phyloP scores from a whole-genome alignment of 2,888 invertebrate genomes.

The Acanthococcus lagerstroemiae region DNA sequence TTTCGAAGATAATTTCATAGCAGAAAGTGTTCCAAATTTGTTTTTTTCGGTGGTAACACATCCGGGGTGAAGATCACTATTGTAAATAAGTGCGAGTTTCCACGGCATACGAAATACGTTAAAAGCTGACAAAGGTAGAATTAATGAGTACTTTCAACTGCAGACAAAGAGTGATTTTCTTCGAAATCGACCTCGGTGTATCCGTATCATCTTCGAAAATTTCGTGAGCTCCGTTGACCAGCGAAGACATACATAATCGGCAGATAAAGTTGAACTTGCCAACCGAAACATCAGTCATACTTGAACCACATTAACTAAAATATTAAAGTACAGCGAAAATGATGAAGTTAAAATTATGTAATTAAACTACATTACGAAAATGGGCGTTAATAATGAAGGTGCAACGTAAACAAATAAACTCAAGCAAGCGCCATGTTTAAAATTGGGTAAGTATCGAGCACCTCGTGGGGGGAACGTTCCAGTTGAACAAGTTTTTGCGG shows the following conservation, averaged over 20 bases:
- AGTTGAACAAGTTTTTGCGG: slow-evolving; percentile 32
- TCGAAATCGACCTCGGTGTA: slow-evolving; percentile 5
- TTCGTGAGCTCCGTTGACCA: slow-evolving; percentile 23
- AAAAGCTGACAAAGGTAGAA: background rate
- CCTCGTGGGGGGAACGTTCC: slow-evolving; percentile 30
- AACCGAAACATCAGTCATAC: slow-evolving; percentile 25
- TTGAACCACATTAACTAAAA: slow-evolving; percentile 17
- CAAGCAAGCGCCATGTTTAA: slow-evolving; percentile 27
- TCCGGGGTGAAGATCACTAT: too few species aligned
- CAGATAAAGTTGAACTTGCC: slow-evolving; percentile 28
- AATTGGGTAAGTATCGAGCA: slow-evolving; percentile 29
- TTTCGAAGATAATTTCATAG: too few species aligned
- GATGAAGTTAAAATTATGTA: slow-evolving; percentile 13
- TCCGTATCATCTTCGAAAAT: slow-evolving; percentile 17
- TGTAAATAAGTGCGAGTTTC: too few species aligned
- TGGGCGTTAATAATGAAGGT: slow-evolving; percentile 22
- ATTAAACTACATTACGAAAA: slow-evolving; percentile 29
- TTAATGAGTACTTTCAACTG: slow-evolving; percentile 25
- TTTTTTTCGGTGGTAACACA: too few species aligned
- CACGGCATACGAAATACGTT: too few species aligned
- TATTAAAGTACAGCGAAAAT: background rate
- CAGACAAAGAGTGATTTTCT: slow-evolving; percentile 24
- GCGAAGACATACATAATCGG: slow-evolving; percentile 26
- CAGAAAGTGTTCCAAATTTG: too few species aligned
- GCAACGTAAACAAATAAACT: slow-evolving; percentile 31